Conservation (phyloP, 2,113 vertebrate species). For the Oophaga pumilio region DNA sequence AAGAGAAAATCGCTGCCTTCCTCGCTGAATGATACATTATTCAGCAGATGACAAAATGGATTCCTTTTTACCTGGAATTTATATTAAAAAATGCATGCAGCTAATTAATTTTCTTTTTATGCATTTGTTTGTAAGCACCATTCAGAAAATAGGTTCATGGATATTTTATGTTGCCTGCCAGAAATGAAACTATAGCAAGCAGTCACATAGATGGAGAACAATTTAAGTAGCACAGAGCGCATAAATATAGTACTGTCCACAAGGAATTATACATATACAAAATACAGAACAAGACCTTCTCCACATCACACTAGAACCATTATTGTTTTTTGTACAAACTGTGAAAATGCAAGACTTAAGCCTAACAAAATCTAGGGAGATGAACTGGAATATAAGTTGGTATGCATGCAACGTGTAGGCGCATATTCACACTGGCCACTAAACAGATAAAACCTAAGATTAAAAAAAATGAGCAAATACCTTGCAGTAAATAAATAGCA, state of each 20-base stretch:
- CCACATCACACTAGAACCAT: not conserved
- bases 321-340: not conserved
- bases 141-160: conserved; percentile 18
- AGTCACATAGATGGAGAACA: not conserved
- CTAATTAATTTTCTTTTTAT: conserved; percentile 32
- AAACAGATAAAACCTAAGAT: no score
- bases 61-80: conserved; percentile 8
- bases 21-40: conserved; percentile 38
- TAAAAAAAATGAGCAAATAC: no score
- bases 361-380: no score
- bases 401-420: no score
- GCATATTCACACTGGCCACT: no score
- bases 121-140: conserved; percentile 13
- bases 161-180: not conserved
- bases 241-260: not conserved
- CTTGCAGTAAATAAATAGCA: no score
- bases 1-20: not conserved
- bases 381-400: no score
- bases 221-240: not conserved
- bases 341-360: not conserved
- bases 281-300: not conserved
- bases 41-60: conserved; percentile 26
- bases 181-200: not conserved
- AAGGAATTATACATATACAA: not conserved
- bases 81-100: conserved; percentile 20